Evolutionary conservation across 2,888 invertebrate genomes (phyloP).

Genomic region (Lithophane leautieri): DNA sequence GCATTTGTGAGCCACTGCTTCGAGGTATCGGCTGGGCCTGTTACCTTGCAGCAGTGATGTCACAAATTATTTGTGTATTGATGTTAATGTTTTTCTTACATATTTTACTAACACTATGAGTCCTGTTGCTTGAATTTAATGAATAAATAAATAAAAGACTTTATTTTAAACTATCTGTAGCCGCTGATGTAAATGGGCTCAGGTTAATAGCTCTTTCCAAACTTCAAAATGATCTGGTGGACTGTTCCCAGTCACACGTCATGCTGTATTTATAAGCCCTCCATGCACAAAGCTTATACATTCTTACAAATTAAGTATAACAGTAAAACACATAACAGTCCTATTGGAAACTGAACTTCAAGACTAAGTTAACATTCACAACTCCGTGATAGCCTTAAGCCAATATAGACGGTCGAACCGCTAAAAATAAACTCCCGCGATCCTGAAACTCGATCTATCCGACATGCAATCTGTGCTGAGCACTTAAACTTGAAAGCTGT

Average conservation of each 20-base stretch:
- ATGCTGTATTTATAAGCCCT: neutral
- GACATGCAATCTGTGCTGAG: conserved; percentile 49
- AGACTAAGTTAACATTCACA: neutral
- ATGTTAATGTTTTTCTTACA: too few species aligned
- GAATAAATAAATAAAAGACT: too few species aligned
- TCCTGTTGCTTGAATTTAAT: too few species aligned
- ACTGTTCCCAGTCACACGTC: neutral
- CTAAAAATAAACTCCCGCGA: conserved; percentile 32
- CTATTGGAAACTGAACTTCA: neutral
- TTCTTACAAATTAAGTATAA: neutral
- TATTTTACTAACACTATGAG: too few species aligned
- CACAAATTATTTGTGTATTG: too few species aligned
- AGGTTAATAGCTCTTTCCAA: neutral
- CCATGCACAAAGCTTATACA: neutral
- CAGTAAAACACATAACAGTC: neutral
- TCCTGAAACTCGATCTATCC: conserved; percentile 30
- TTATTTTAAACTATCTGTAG: neutral
- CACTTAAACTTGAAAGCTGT: conserved; percentile 50
- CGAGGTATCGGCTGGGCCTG: too few species aligned
- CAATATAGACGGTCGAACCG: conserved; percentile 4
- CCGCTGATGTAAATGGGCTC: neutral
- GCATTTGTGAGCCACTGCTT: too few species aligned
- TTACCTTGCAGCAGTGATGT: too few species aligned
- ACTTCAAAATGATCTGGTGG: neutral
- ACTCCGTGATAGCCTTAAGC: neutral